These are phyloP conservation scores for Polia nebulosa DNA, from an alignment of 2,888 invertebrate species.

Conservation along the genomic window DNA sequence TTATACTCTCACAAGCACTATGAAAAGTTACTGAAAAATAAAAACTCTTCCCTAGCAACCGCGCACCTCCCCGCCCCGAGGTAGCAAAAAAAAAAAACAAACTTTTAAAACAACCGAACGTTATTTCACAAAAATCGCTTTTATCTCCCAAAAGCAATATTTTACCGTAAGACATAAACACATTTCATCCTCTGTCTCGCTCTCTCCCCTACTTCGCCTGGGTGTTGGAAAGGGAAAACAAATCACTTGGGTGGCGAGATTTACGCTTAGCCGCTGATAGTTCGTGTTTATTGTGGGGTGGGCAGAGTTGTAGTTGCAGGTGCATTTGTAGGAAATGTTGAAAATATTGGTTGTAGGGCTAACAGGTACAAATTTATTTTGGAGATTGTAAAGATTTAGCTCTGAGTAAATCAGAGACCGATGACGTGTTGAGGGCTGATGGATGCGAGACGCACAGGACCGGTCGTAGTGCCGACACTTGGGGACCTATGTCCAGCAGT, in stretches of 20 bases:
- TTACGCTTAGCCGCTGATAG: conserved; percentile 55
- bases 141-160: conserved; percentile 55
- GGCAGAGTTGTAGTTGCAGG: conserved; percentile 26
- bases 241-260: conserved; percentile 47
- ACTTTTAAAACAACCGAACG: conserved; percentile 51
- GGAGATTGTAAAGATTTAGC: background rate
- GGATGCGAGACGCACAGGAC: no score
- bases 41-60: background rate
- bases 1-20: background rate
- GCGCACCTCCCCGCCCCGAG: background rate
- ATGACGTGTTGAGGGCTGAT: no score
- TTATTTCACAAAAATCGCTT: conserved; percentile 53
- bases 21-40: background rate
- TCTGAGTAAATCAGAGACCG: no score
- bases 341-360: conserved; percentile 6
- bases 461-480: no score
- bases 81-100: conserved; percentile 17
- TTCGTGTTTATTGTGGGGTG: conserved; percentile 43
- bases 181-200: conserved; percentile 49
- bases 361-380: conserved; percentile 24
- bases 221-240: conserved; percentile 27
- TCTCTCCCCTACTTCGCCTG: background rate
- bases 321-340: conserved; percentile 20
- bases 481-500: no score
- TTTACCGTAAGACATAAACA: conserved; percentile 62